Base-by-base conservation (phyloP, 2,113 vertebrate species). In the Paedocypris sp. region DNA sequence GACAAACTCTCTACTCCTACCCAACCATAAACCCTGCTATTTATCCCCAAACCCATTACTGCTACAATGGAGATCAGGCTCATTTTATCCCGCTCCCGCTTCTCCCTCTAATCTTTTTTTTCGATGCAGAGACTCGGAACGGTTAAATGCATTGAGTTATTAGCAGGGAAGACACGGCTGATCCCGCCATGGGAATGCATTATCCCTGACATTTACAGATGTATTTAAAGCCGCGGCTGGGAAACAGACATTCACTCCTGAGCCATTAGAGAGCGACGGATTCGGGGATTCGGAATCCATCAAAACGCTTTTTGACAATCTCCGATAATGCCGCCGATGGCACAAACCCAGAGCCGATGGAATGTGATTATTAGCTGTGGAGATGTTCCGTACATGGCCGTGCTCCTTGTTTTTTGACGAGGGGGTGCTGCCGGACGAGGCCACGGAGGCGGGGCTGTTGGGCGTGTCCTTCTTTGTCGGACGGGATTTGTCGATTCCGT, bases 321-420 rank as follows among this genome's bases (percentile, higher is more conserved):
- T 19, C 28, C 12, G 20, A 25, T 38, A 47, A 49, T 39, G 48
- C 32, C 28, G 31, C 36, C 47, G 23, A 19, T 31, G 25, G 4
- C 35, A 52, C 8, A 38, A 19, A 36, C 22, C 33, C 32, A 49
- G 23, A 51, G 41, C 51, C n/a, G 1, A 35, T 42, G 33, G 23
- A 22, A 51, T 13, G 12, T 42, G 19, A 41, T 28, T 39, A 5
- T 4, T 9, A 15, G 7, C 18, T 4, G 18, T 2, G 1, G 22
- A 13, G 4, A 22, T 13, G 25, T 3, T 2, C 5, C 91, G 91
- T 90, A 98, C 95, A 88, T 94, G 94, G 83, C 89, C 90, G 74
- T 94, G 91, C 85, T 99, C 95, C 91, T 99, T 99, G 88, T 91
- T 92, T 84, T 98, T 98, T 68, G 94, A 97, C 61, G 95, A 98